Conservation (phyloP, 2,797 vertebrate species). For the Syndactyla subalaris region DNA sequence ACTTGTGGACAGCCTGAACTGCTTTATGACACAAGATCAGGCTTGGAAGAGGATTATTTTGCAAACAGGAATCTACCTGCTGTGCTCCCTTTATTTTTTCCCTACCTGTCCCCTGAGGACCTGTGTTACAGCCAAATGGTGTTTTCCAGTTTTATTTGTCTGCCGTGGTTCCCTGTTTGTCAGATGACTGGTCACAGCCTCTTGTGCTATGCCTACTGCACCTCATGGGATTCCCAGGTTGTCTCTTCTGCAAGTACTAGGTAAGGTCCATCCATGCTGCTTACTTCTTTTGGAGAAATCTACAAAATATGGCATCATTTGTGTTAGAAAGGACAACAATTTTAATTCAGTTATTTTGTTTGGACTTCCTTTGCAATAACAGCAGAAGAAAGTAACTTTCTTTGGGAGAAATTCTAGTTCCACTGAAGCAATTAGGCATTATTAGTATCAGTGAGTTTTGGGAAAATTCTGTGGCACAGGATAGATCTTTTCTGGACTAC, state of each 20-base stretch:
- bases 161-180: neutral
- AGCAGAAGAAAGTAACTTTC: neutral
- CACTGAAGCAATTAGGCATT: neutral
- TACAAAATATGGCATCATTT: neutral
- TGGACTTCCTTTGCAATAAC: neutral
- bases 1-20: neutral
- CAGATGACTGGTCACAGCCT: neutral
- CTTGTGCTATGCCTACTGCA: neutral
- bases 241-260: neutral
- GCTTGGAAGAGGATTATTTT: neutral
- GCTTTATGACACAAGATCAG: neutral
- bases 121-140: neutral
- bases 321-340: neutral
- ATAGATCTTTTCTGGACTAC: neutral
- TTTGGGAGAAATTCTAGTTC: neutral
- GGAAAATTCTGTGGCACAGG: neutral
- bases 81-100: neutral
- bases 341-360: neutral
- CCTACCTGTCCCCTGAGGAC: neutral
- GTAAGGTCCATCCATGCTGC: neutral
- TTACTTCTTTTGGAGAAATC: neutral
- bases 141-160: neutral
- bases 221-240: neutral
- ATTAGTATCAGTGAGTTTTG: neutral
- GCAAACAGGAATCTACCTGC: neutral